phyloP scores from a whole-genome alignment of 2,888 invertebrate genomes.

The Folsomia manolachei region DNA sequence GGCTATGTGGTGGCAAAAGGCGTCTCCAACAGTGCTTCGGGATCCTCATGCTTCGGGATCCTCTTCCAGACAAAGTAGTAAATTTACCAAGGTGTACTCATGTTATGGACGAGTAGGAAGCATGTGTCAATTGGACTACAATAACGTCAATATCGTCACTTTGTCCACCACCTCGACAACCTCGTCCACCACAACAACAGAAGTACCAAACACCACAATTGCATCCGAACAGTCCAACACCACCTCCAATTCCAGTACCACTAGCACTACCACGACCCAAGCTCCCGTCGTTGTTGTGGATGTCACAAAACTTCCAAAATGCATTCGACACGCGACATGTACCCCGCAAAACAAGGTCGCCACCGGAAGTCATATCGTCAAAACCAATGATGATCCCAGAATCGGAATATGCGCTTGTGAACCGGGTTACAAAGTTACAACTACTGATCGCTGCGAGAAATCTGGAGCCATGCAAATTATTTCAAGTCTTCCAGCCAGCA shows the following conservation, averaged over 20 bases:
- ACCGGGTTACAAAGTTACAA: conserved; percentile 6
- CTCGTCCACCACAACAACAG: not conserved
- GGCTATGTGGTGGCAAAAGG: conserved; percentile 2
- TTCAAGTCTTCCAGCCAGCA: not conserved
- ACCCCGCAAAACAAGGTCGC: not conserved
- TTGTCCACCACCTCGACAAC: not conserved
- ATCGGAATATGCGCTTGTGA: conserved; percentile 23
- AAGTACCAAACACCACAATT: not conserved
- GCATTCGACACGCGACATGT: conserved; percentile 19
- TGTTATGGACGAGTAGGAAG: conserved; percentile 24
- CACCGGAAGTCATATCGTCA: not conserved
- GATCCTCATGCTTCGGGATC: not conserved
- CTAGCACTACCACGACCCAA: not conserved
- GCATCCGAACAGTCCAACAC: not conserved
- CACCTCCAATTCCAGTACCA: not conserved
- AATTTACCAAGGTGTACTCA: conserved; percentile 12
- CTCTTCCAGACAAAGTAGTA: not conserved
- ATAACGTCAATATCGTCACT: conserved; percentile 14
- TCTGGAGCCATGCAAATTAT: not conserved
- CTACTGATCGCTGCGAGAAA: conserved; percentile 20
- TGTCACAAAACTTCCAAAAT: conserved; percentile 15
- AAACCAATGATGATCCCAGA: conserved; percentile 18
- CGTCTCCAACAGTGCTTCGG: not conserved
- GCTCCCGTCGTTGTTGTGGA: conserved; percentile 9
- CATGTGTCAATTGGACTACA: conserved; percentile 18